Evolutionary conservation across 2,797 vertebrate genomes (phyloP), one percentile per base, ranked within the genome.

Genomic region (Chiroxiphia lanceolata): DNA sequence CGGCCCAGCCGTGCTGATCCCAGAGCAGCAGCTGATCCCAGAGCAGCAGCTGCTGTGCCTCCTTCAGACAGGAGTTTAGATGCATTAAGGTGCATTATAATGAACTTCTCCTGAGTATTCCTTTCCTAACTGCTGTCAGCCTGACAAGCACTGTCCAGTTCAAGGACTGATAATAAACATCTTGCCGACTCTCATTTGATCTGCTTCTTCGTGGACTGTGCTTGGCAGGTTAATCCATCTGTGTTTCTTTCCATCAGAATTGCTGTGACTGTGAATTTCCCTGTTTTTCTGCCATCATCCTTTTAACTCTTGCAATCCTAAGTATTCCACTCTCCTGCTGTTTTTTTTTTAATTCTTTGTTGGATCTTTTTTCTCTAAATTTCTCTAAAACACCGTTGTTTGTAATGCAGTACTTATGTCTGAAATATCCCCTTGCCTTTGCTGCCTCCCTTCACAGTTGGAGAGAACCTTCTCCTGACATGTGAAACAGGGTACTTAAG

Each of bases 11-110:
- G 26, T 29, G 29, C 88, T 54, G 51, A 63, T 21, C 22, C 70
- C 1, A 27, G 90, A 90, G 94, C 83, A 90, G 95, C 91, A 84
- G 95, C 94, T 96, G 94, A 61, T 21, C 22, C 70, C 1, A 26
- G 91, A 88, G 91, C 86, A 91, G 95, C 91, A 85, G 95, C 94
- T 96, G 94, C 91, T 95, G 93, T 7, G 5, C 23, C 56, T 57
- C 60, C 81, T 89, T 94, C 8, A 5, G 27, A 61, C 9, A 29
- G 70, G 51, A 23, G 77, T 94, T 92, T 81, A 23, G 77, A 59
- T 27, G 57, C 2, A 60, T 36, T 81, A 77, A 94, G 83, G 81
- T 80, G 61, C 81, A 67, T 89, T 83, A 42, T 45, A 78, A 92
- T 65, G 53, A 95, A 94, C 68, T 95, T 70, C 88, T 90, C 74